Percentiles rank a stretch among this genome's conserved stretches.
These are phyloP conservation scores for Cynopterus brachyotis DNA, from an alignment of 2,113 vertebrate genomes.

Conservation along the genomic window DNA sequence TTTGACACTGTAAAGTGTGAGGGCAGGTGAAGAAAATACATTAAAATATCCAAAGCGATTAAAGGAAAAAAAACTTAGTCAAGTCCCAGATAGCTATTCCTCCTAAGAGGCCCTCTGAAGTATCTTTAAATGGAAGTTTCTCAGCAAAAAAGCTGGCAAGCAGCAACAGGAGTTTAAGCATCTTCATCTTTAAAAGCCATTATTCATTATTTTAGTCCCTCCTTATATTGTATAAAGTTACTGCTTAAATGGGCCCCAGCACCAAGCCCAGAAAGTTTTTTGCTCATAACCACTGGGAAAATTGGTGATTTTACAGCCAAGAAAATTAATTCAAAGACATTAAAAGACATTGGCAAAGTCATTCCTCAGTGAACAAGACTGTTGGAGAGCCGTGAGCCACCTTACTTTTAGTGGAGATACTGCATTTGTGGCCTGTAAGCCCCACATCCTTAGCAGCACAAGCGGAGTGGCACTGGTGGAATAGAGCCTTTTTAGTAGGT, in stretches of 20 bases:
- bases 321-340: constrained; percentile 29
- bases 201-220: background rate
- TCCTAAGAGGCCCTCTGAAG: background rate
- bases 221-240: background rate
- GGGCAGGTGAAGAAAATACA: background rate
- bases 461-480: constrained; percentile 88
- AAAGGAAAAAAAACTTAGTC: constrained; percentile 1
- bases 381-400: background rate
- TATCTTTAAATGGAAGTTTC: background rate
- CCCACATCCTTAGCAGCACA: constrained; percentile 94
- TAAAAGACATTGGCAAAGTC: background rate
- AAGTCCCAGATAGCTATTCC: background rate
- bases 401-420: constrained; percentile 91
- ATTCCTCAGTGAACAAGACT: background rate
- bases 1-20: background rate
- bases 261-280: background rate
- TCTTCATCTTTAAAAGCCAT: background rate
- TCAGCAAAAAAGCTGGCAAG: background rate
- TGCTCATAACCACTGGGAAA: background rate
- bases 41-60: background rate
- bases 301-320: background rate
- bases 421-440: constrained; percentile 94
- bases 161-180: background rate
- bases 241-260: background rate
- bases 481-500: constrained; percentile 94